phyloP scores from a whole-genome alignment of 2,113 vertebrate species.

The Megatriorchis doriae region DNA sequence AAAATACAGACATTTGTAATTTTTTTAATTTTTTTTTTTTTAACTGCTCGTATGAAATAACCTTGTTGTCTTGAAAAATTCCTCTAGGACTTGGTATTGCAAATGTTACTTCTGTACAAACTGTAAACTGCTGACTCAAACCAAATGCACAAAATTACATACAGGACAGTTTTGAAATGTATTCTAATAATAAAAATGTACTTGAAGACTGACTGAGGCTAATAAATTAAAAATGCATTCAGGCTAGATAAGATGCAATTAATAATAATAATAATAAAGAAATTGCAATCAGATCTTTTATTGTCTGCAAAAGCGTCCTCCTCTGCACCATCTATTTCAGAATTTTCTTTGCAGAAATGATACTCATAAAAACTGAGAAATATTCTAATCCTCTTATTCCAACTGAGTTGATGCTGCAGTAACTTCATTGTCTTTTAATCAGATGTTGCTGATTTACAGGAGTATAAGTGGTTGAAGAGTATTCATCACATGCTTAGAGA shows the following conservation, averaged over 20 bases:
- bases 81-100: constrained; percentile 23
- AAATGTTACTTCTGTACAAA: constrained; percentile 56
- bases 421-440: constrained; percentile 17
- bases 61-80: constrained; percentile 46
- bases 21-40: constrained; percentile 3
- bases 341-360: background rate
- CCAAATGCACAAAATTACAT: background rate
- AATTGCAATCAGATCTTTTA: background rate
- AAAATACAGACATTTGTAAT: constrained; percentile 66
- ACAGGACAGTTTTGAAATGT: background rate
- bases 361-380: background rate
- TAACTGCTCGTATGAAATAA: constrained; percentile 21
- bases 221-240: background rate
- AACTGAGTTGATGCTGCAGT: background rate
- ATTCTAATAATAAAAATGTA: constrained; percentile 10
- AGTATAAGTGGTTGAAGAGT: background rate
- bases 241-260: background rate
- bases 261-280: background rate
- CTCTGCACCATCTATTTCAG: background rate
- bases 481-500: constrained; percentile 29
- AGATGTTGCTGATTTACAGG: constrained; percentile 47
- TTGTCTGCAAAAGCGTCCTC: background rate
- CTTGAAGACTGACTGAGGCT: background rate
- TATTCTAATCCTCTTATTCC: background rate
- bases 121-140: constrained; percentile 48